Conservation (phyloP, 2,113 vertebrate genomes). For the Apus apus region DNA sequence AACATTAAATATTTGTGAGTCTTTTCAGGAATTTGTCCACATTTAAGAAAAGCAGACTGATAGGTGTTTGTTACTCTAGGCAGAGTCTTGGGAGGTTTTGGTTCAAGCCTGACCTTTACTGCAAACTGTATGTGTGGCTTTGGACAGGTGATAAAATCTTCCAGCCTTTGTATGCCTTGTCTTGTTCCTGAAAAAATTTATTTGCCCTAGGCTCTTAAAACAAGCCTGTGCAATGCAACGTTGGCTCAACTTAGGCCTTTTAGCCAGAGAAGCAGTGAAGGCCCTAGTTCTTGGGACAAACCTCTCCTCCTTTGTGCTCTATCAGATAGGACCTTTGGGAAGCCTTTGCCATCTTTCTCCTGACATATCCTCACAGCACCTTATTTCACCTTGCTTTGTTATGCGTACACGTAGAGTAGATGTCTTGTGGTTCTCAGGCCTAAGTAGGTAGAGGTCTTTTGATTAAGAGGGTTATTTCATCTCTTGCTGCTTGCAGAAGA, state of each 20-base stretch:
- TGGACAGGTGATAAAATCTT: background rate
- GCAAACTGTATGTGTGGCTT: background rate
- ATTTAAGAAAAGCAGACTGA: background rate
- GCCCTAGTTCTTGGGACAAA: background rate
- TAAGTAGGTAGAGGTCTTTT: background rate
- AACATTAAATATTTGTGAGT: background rate
- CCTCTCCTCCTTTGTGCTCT: background rate
- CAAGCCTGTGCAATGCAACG: background rate
- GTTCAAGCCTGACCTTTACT: background rate
- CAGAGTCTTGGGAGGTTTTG: background rate
- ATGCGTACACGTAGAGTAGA: background rate
- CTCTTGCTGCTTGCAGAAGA: background rate
- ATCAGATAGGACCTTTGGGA: background rate
- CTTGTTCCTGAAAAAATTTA: background rate
- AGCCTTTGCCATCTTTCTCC: background rate
- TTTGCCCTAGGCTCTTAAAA: background rate
- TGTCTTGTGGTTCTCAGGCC: background rate
- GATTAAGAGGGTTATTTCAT: background rate
- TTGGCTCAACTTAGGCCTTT: fast-evolving
- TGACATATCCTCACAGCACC: background rate
- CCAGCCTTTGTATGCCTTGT: background rate
- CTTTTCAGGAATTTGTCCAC: background rate
- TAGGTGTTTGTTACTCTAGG: background rate
- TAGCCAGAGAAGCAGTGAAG: background rate
- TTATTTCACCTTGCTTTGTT: background rate